These are phyloP conservation scores for Clangula hyemalis DNA, from an alignment of 2,797 vertebrate genomes.

Conservation along the genomic window DNA sequence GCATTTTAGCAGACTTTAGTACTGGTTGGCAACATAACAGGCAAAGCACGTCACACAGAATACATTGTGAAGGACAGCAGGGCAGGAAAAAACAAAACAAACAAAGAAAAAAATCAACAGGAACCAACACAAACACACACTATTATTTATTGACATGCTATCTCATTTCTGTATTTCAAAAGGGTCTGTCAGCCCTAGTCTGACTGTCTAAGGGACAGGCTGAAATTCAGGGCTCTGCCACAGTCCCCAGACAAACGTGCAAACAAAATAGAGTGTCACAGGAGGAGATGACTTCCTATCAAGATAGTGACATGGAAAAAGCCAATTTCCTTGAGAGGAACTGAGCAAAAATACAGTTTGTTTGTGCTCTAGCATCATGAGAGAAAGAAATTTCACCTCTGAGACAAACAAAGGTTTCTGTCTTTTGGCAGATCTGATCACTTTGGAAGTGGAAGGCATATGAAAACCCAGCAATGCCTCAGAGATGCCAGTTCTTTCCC, in stretches of 20 bases:
- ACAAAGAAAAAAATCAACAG: too few relatives aligned
- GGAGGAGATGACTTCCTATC: neutral
- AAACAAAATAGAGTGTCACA: neutral
- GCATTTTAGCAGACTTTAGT: neutral
- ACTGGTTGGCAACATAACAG: neutral
- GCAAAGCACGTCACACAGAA: neutral
- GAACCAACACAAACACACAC: too few relatives aligned
- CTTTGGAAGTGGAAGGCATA: neutral
- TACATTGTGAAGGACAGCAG: neutral
- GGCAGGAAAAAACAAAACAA: neutral
- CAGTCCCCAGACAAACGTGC: neutral
- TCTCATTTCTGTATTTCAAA: neutral
- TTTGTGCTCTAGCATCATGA: neutral
- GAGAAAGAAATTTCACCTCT: neutral
- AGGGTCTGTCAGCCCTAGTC: neutral
- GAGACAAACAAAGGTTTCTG: neutral
- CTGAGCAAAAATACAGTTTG: neutral
- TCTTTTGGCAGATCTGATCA: neutral
- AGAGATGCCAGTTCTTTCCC: neutral
- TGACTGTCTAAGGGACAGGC: neutral
- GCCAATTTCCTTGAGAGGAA: neutral
- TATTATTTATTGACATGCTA: neutral
- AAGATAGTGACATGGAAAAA: neutral
- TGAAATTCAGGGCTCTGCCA: neutral
- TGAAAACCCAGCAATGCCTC: neutral